Conservation (phyloP, 2,888 invertebrate species). For the Campoplex capitator region DNA sequence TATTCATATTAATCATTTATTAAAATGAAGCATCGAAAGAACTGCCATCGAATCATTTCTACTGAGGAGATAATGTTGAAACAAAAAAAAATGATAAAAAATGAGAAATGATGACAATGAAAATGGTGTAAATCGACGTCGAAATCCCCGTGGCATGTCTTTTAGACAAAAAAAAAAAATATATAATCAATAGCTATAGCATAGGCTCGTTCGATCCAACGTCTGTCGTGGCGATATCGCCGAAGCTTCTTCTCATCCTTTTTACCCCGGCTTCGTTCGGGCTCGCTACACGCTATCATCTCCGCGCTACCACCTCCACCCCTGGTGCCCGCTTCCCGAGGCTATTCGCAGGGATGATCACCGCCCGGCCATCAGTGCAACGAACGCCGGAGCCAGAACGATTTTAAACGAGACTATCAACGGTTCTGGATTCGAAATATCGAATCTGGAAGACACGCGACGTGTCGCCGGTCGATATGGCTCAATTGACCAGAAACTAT, state of each 20-base stretch:
- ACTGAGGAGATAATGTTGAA: no score
- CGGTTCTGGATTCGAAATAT: slow-evolving; percentile 46
- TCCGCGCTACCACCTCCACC: slow-evolving; percentile 10
- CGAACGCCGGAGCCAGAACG: slow-evolving; percentile 13
- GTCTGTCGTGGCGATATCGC: slow-evolving; percentile 61
- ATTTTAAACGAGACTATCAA: slow-evolving; percentile 50
- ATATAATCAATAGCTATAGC: slow-evolving; percentile 30
- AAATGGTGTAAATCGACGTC: background rate
- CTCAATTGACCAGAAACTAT: slow-evolving; percentile 34
- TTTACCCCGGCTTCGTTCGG: slow-evolving; percentile 22
- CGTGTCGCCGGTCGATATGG: slow-evolving; percentile 28
- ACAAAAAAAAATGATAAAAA: background rate
- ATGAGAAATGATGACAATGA: background rate
- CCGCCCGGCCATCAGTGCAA: slow-evolving; percentile 30
- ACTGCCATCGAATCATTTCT: no score
- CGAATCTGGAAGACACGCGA: slow-evolving; percentile 32
- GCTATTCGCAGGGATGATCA: slow-evolving; percentile 50
- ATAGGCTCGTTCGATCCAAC: slow-evolving; percentile 62
- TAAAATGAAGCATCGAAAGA: no score
- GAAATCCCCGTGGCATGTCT: background rate
- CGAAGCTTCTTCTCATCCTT: slow-evolving; percentile 48
- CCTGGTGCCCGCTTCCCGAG: slow-evolving; percentile 25
- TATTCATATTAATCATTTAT: background rate
- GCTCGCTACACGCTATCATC: slow-evolving; percentile 40
- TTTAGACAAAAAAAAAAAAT: background rate